Base-by-base conservation (phyloP, 2,888 invertebrate genomes). In the Tetragonisca angustula region DNA sequence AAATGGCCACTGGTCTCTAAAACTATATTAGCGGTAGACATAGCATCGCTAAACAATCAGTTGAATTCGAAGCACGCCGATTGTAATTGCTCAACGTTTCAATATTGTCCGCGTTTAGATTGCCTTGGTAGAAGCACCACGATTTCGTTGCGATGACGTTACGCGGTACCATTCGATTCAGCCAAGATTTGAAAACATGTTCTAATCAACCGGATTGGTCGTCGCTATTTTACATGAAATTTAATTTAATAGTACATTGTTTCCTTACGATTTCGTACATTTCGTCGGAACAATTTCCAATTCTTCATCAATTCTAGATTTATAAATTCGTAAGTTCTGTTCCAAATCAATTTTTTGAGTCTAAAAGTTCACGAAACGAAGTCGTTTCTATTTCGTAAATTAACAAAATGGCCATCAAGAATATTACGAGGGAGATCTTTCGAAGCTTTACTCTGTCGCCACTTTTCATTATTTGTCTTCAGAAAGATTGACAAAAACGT, bases 1-100 rank as follows among this genome's bases (percentile, higher is more conserved):
- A 62, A n/a, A 52, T 50, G 21, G 52, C 19, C 9, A 4, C 17
- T 5, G 50, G n/a, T 69, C 36, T 36, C 61, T 62, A 73, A 73
- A 78, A 50, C 59, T 67, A 32, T 52, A 73, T 78, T 59, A 72
- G 59, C 59, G 27, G 67, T 61, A 52, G 56, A 59, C 52, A 2
- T 19, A 36, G 56, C 52, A 19, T 61, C 24, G 56, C 59, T 50
- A 52, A 68, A 67, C 72, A 71, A 67, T 72, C 56, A 32, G 49
- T 11, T 65, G 64, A 78, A 65, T 78, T 64, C 69, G 65, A 50
- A 77, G 65, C 52, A 24, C 77, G 27, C 11, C 71, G 49, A 50
- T 73, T 52, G 72, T 65, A 65, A 78, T 72, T 61, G 72, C 36
- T 19, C 24, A 6, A 50, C 50, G 50, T 49, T 65, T 59, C 65